Conservation (phyloP, 2,888 invertebrate genomes). For the Monopis laevigella region DNA sequence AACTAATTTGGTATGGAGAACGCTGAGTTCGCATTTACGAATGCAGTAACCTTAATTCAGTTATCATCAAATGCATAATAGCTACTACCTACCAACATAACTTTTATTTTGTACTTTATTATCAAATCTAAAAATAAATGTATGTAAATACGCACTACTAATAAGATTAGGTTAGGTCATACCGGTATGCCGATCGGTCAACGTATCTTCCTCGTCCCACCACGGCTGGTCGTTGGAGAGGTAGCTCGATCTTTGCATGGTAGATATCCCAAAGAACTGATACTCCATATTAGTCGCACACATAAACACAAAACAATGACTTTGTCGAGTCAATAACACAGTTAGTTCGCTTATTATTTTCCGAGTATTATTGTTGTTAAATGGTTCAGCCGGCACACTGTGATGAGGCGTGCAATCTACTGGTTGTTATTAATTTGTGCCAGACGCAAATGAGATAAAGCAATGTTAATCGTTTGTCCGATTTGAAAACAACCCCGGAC, state of each 20-base stretch:
- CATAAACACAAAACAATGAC: conserved; percentile 18
- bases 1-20: too few species aligned
- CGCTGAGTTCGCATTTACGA: too few species aligned
- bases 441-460: conserved; percentile 49
- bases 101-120: too few species aligned
- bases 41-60: too few species aligned
- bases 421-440: conserved; percentile 42
- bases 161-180: too few species aligned
- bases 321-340: not conserved
- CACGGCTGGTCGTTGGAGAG: conserved; percentile 43
- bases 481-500: conserved; percentile 1
- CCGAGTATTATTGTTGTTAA: too few species aligned
- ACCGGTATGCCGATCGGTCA: conserved; percentile 53
- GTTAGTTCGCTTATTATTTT: too few species aligned
- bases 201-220: conserved; percentile 59
- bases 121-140: too few species aligned
- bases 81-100: too few species aligned
- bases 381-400: not conserved
- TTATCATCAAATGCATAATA: too few species aligned
- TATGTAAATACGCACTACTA: too few species aligned
- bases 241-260: conserved; percentile 24
- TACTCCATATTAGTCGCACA: conserved; percentile 41
- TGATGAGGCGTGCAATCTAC: conserved; percentile 33
- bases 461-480: conserved; percentile 23
- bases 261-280: conserved; percentile 48